These are phyloP conservation scores for Apotomis turbidana DNA, from an alignment of 2,888 invertebrate species.

Conservation along the genomic window DNA sequence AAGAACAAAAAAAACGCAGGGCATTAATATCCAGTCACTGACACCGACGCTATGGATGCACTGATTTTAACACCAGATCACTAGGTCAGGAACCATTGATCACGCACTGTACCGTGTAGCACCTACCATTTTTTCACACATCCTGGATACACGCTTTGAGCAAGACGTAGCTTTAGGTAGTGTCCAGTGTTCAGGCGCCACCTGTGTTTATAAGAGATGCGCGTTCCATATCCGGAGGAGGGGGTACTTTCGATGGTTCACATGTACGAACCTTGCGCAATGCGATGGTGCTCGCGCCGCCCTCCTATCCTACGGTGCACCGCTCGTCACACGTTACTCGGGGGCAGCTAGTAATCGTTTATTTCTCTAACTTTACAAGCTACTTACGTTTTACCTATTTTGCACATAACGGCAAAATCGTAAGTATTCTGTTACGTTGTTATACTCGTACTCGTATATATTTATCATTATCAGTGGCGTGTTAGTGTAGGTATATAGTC, in stretches of 20 bases:
- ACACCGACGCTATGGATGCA: slow-evolving; percentile 42
- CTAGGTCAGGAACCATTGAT: slow-evolving; percentile 55
- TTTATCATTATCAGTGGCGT: no score
- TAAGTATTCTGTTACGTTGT: not conserved
- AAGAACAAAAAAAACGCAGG: slow-evolving; percentile 3
- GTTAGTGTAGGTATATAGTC: no score
- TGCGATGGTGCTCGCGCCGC: slow-evolving; percentile 72
- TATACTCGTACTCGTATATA: no score
- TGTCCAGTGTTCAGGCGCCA: slow-evolving; percentile 76
- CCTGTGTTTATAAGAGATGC: slow-evolving; percentile 81
- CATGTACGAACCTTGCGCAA: slow-evolving; percentile 70
- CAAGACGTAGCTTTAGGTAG: slow-evolving; percentile 66
- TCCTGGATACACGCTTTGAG: slow-evolving; percentile 68
- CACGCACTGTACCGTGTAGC: slow-evolving; percentile 47
- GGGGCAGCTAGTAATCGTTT: slow-evolving; percentile 11
- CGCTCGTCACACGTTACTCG: slow-evolving; percentile 19
- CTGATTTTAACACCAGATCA: slow-evolving; percentile 56
- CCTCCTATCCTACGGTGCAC: slow-evolving; percentile 58
- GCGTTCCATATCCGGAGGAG: slow-evolving; percentile 78
- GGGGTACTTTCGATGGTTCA: slow-evolving; percentile 82
- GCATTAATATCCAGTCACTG: slow-evolving; percentile 35
- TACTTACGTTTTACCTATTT: not conserved
- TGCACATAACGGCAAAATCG: not conserved
- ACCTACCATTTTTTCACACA: slow-evolving; percentile 81
- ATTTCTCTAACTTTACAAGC: not conserved